Conservation (phyloP, 2,888 invertebrate species). For the Melinaea marsaeus region DNA sequence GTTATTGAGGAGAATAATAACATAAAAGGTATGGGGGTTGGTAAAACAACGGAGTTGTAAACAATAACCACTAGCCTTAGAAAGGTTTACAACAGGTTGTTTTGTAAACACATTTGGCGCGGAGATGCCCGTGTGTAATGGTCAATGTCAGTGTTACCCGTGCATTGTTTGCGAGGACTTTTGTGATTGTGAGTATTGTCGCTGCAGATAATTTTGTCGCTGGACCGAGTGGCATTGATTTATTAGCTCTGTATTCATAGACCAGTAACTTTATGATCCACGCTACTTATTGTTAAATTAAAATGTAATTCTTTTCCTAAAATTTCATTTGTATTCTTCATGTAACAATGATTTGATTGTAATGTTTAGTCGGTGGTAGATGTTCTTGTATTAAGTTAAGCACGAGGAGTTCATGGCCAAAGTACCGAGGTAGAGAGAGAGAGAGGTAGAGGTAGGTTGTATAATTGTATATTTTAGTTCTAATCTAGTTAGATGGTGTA, state of each 20-base stretch:
- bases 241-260: conserved; percentile 48
- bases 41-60: conserved; percentile 49
- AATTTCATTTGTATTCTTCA: conserved; percentile 11
- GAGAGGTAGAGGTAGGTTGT: conserved; percentile 65
- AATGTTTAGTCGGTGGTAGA: conserved; percentile 10
- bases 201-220: conserved; percentile 53
- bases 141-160: conserved; percentile 44
- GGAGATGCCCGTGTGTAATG: conserved; percentile 49
- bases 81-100: conserved; percentile 55
- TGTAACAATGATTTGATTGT: conserved; percentile 11
- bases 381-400: conserved; percentile 17
- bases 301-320: conserved; percentile 15
- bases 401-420: conserved; percentile 60
- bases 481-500: conserved; percentile 44
- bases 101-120: conserved; percentile 46
- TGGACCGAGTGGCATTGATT: conserved; percentile 61
- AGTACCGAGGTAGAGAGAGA: conserved; percentile 69
- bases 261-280: conserved; percentile 35
- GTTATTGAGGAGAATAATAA: conserved; percentile 41
- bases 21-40: conserved; percentile 43
- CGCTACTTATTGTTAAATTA: conserved; percentile 32
- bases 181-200: conserved; percentile 44
- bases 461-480: conserved; percentile 61
- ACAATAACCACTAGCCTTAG: conserved; percentile 51
- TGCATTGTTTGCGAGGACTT: conserved; percentile 50